Percentiles rank a stretch among this genome's conserved stretches.
Evolutionary conservation across 92 coral and sea anemone genomes (phyloP).

Genomic region (Porites rus): DNA sequence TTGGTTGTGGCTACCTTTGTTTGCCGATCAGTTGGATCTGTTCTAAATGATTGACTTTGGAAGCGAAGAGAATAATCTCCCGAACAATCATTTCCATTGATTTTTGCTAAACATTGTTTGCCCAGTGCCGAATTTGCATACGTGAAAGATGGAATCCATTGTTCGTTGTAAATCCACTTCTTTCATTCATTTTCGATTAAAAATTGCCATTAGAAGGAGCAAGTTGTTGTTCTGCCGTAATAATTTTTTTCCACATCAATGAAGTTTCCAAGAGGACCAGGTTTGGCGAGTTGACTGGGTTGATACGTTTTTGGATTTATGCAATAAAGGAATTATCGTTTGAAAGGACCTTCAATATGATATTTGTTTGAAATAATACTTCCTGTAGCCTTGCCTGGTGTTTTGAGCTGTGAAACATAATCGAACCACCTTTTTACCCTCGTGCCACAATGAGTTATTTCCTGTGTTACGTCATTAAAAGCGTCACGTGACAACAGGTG

Average conservation of each 20-base stretch:
- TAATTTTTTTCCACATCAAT: constrained; percentile 36
- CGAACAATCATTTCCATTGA: constrained; percentile 19
- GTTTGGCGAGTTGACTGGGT: not conserved
- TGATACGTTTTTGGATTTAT: not conserved
- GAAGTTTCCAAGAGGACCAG: constrained; percentile 18
- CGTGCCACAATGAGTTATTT: constrained; percentile 79
- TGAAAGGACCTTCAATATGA: not conserved
- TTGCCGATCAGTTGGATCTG: constrained; percentile 17
- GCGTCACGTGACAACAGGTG: constrained; percentile 78
- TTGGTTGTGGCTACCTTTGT: constrained; percentile 23
- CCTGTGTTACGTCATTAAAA: constrained; percentile 79
- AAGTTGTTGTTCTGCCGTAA: constrained; percentile 14
- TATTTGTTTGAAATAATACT: constrained; percentile 30
- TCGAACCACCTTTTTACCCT: constrained; percentile 45
- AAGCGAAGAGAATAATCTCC: constrained; percentile 21
- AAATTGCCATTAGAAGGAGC: constrained; percentile 30
- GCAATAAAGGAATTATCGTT: not conserved
- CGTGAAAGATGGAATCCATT: constrained; percentile 29
- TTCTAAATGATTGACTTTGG: constrained; percentile 36
- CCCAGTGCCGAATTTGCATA: constrained; percentile 47
- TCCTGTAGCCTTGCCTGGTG: constrained; percentile 19
- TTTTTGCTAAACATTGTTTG: constrained; percentile 27
- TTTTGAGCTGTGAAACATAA: constrained; percentile 24
- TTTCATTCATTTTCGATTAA: constrained; percentile 44
- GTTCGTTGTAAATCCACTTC: constrained; percentile 38